A percentile compares a stretch with the other conserved stretches of the same genome.
phyloP scores from a whole-genome alignment of 2,113 vertebrate genomes.

The Prunella himalayana region DNA sequence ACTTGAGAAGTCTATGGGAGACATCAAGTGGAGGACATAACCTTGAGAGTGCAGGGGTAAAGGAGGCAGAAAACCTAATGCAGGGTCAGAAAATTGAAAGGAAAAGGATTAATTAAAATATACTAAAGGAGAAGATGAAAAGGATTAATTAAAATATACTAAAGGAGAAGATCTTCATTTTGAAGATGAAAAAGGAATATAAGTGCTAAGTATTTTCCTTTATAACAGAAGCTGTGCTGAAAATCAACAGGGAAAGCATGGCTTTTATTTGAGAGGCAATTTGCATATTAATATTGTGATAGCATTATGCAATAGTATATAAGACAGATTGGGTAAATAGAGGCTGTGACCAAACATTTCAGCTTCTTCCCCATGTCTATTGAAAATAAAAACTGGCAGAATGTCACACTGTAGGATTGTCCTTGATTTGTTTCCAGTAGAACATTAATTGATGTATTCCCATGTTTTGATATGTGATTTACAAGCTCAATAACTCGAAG shows the following conservation, averaged over 20 bases:
- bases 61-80: background rate
- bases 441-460: slow-evolving; percentile 57
- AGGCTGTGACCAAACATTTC: slow-evolving; percentile 41
- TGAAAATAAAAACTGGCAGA: slow-evolving; percentile 46
- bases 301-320: slow-evolving; percentile 39
- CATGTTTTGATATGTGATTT: slow-evolving; percentile 52
- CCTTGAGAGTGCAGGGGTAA: background rate
- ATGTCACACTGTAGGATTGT: slow-evolving; percentile 43
- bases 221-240: slow-evolving; percentile 1
- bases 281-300: slow-evolving; percentile 61
- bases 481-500: slow-evolving; percentile 40
- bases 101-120: slow-evolving; percentile 39
- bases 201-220: slow-evolving; percentile 26
- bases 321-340: slow-evolving; percentile 56
- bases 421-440: slow-evolving; percentile 58
- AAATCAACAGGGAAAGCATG: slow-evolving; percentile 14
- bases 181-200: slow-evolving; percentile 8
- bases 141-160: slow-evolving; percentile 2
- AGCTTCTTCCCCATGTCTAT: background rate
- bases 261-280: slow-evolving; percentile 36
- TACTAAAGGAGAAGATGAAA: background rate
- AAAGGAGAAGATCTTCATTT: background rate
- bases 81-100: background rate
- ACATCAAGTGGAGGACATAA: background rate
- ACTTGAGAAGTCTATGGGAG: background rate